A percentile compares a stretch with the other conserved stretches of the same genome.
Evolutionary conservation across 2,888 invertebrate genomes (phyloP).

Genomic region (Cancer borealis): DNA sequence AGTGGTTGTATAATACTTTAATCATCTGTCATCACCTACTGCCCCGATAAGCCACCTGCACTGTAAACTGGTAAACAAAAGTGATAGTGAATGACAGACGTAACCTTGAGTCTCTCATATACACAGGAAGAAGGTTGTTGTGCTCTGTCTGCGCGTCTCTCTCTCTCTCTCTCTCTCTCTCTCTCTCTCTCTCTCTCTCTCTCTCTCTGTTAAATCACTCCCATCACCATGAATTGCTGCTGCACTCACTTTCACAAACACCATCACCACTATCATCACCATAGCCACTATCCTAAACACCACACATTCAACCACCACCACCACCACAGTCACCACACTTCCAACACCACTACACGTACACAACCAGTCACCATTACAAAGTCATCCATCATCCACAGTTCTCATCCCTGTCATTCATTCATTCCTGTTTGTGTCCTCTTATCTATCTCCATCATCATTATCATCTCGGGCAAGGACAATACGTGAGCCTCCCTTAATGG

Average conservation of each 20-base stretch:
- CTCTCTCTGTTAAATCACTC: too few relatives aligned
- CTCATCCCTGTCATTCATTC: too few relatives aligned
- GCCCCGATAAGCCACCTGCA: neutral
- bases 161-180: neutral
- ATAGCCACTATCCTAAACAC: too few relatives aligned
- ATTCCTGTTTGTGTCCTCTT: too few relatives aligned
- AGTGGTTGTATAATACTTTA: neutral
- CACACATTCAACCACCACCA: neutral
- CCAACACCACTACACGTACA: too few relatives aligned
- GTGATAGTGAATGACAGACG: neutral
- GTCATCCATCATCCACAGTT: too few relatives aligned
- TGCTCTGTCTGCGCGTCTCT: neutral
- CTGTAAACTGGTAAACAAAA: neutral
- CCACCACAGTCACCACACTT: neutral
- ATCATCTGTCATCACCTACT: neutral
- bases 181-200: constrained; percentile 14
- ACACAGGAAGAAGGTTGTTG: neutral
- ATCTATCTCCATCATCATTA: too few relatives aligned
- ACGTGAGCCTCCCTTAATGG: too few relatives aligned
- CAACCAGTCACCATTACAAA: neutral
- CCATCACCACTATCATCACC: too few relatives aligned
- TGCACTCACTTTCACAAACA: neutral
- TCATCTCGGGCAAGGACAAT: too few relatives aligned
- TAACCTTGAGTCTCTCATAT: neutral
- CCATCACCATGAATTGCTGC: too few relatives aligned